Percentiles rank a stretch among this genome's conserved stretches.
Evolutionary conservation across 2,888 invertebrate genomes (phyloP).

Genomic region (Mactromeris polynyma): DNA sequence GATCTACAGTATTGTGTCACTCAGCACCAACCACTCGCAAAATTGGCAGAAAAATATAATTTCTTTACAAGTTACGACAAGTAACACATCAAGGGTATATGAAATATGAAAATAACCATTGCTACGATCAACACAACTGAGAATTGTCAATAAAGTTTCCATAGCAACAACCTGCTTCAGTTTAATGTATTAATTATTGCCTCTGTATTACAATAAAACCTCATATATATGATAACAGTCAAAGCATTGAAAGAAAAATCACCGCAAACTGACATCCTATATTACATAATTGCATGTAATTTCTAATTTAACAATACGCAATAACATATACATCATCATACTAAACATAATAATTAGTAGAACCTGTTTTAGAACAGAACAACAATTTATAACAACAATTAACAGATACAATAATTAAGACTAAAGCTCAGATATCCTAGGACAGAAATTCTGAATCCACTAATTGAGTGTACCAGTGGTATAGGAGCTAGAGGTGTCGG

Average conservation of each 20-base stretch:
- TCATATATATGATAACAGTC: neutral
- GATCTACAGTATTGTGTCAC: too few species aligned
- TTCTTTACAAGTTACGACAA: too few species aligned
- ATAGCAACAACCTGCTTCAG: too few species aligned
- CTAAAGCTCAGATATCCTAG: neutral
- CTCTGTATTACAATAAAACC: neutral
- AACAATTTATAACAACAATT: slow-evolving; percentile 12
- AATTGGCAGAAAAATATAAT: too few species aligned
- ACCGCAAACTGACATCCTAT: neutral
- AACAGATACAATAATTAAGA: slow-evolving; percentile 11
- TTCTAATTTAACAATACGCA: slow-evolving; percentile 1
- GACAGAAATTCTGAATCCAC: slow-evolving; percentile 10
- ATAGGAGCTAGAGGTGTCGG: neutral
- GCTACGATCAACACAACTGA: too few species aligned
- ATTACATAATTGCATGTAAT: neutral
- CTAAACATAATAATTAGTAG: neutral
- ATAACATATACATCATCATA: neutral
- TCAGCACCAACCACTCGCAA: too few species aligned
- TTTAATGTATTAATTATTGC: too few species aligned
- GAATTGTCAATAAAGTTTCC: too few species aligned
- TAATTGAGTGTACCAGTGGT: neutral
- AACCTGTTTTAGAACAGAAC: neutral
- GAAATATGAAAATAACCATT: too few species aligned
- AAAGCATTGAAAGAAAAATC: neutral
- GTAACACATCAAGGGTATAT: too few species aligned